Base-by-base conservation (phyloP, 2,888 invertebrate genomes). In the Fabriciana adippe region DNA sequence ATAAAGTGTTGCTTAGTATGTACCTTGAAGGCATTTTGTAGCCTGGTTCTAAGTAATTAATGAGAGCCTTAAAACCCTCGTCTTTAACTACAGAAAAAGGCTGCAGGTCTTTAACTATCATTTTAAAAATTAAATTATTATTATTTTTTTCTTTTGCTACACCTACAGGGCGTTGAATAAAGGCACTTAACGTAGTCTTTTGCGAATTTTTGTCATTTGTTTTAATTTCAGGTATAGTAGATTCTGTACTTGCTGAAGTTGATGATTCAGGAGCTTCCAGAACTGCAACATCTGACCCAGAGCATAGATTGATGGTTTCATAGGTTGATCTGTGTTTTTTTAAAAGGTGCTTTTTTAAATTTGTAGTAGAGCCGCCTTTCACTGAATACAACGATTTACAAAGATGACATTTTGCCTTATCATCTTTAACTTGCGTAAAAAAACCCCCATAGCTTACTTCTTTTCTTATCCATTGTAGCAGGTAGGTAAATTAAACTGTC, bases 81-180 rank as follows among this genome's bases (percentile, higher is more conserved):
- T 74, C 73, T 74, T 74, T 71, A 70, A 74, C 72, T 60, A 74
- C 41, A 74, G 74, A 74, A 74, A 74, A 76, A 69, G 70, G 74
- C 69, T 72, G 72, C 64, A 73, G 64, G 68, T 74, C 71, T 70
- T 69, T 66, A 66, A 73, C 64, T 66, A 71, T 73, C 69, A 71
- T 73, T 72, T 74, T 68, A 70, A 74, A 72, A 73, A 70, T 72
- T 59, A 73, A 71, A 72, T 73, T 61, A 68, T 73, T 72, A 55
- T 59, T 73, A 71, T 72, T 72, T 66, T 72, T 73, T 70, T 69
- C 71, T 69, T 6, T 35, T 4, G 5, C 31, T 35, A 35, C 6
- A 6, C 6, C 31, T 35, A 35, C 6, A 35, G 31, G 31, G 6
- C 31, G 67, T 67, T 68, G 6, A 8, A 41, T 73, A 73, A 70